A percentile compares a stretch with the other conserved stretches of the same genome.
Conservation (phyloP, 1,140 invertebrate genomes). For the Aplysia californica region DNA sequence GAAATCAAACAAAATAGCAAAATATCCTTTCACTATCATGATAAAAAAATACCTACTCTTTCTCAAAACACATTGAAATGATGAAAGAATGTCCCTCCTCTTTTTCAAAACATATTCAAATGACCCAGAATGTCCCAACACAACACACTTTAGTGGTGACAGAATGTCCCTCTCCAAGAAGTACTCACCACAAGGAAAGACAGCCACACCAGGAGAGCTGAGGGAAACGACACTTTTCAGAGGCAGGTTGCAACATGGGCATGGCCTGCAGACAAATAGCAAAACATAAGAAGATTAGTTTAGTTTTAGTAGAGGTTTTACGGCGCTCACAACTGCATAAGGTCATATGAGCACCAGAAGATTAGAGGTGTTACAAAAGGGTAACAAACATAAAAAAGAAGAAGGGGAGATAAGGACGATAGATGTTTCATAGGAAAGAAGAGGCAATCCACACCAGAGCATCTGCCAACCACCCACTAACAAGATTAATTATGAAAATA, state of each 20-base stretch:
- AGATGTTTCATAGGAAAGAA: too few relatives aligned
- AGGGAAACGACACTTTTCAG: conserved; percentile 15
- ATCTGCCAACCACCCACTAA: too few relatives aligned
- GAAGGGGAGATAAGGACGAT: not conserved
- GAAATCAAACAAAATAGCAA: not conserved
- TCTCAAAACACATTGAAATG: not conserved
- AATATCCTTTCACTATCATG: not conserved
- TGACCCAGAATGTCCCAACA: not conserved
- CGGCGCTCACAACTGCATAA: not conserved
- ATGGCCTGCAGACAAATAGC: not conserved
- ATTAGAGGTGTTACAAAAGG: not conserved
- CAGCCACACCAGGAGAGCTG: not conserved
- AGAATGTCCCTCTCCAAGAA: not conserved
- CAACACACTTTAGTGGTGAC: too few relatives aligned
- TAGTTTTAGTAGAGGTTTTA: not conserved
- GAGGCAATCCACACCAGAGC: too few relatives aligned
- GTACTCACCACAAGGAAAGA: conserved; percentile 21
- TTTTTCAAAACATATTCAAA: not conserved
- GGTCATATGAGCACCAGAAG: not conserved
- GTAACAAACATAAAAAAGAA: not conserved
- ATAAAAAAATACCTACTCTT: not conserved
- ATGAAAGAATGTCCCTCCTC: too few relatives aligned
- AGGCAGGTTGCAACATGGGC: not conserved
- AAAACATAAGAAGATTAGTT: not conserved
- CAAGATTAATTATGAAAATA: too few relatives aligned